Conservation (phyloP, 1,140 invertebrate genomes). For the Rhagoletis pomonella region DNA sequence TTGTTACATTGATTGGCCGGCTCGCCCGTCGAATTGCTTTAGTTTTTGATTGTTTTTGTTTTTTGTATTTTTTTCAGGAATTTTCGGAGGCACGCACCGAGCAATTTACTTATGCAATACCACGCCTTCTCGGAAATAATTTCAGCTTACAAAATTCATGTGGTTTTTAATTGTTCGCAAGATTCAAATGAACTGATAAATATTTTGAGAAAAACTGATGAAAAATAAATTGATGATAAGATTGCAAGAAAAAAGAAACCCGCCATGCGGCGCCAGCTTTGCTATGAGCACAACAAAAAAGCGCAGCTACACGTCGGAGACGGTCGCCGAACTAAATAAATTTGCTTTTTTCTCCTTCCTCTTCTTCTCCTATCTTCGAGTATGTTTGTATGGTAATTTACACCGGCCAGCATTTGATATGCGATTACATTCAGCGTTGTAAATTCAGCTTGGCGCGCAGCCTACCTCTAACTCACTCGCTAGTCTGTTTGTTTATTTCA, state of each 20-base stretch:
- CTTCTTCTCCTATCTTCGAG: background rate
- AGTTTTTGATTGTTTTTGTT: background rate
- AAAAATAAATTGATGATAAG: background rate
- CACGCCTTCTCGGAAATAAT: conserved; percentile 33
- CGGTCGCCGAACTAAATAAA: conserved; percentile 40
- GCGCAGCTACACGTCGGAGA: background rate
- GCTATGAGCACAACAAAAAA: too few relatives aligned
- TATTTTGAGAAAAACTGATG: background rate
- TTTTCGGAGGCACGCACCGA: background rate
- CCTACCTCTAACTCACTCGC: background rate
- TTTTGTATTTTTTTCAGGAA: background rate
- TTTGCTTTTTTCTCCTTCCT: background rate
- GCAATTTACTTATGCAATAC: background rate
- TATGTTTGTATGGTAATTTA: conserved; percentile 4
- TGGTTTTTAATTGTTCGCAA: conserved; percentile 17
- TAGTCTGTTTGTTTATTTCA: background rate
- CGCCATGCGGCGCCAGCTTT: conserved; percentile 5
- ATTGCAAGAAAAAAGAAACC: background rate
- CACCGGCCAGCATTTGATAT: conserved; percentile 30
- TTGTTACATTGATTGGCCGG: background rate
- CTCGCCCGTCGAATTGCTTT: background rate
- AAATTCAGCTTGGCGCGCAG: background rate
- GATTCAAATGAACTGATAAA: conserved; percentile 48
- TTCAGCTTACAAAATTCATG: background rate
- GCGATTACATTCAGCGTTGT: background rate